Base-by-base conservation (phyloP, 37 sponge, comb jelly and placozoan species). In the Amphimedon queenslandica region DNA sequence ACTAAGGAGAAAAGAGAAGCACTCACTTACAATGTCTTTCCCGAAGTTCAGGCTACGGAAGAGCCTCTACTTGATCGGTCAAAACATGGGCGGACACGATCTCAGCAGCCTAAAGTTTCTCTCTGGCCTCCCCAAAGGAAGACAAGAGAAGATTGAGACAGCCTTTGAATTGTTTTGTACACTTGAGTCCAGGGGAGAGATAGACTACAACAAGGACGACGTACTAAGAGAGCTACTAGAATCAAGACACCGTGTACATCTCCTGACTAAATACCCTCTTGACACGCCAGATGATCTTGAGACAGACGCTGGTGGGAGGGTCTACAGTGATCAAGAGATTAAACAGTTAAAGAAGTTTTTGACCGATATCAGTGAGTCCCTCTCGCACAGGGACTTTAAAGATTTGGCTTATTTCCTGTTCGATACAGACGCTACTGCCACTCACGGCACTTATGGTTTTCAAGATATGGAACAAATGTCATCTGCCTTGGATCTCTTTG, bases 381-480 rank as follows among this genome's bases (percentile, higher is more conserved):
- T 60, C 24, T n/a, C 21, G 21, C 27, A 11, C 5, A 11, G 61
- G 8, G 61, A 60, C 28, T 11, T 60, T 25, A 13, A n/a, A 13
- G 21, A 11, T 13, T n/a, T 60, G 5, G 27, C 21, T 11, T 47
- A 13, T 13, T 47, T 47, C 51, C 27, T 60, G 27, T 25, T 60
- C 28, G 27, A 25, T 25, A 6, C 61, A 6, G 61, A 60, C 21
- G 23, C 5, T 13, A 11, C 28, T 60, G 5, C 5, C 8, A 11
- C 5, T 6, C 13, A 13, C 8, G 8, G 53, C 13, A 47, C 13
- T 47, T 47, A 47, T 47, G 13, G 51, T 13, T 47, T 38, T 8
- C 57, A 70, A 65, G 72, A 84, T 1, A 64, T 71, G 2, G 72
- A 80, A 39, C n/a, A 42, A 1, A n/a, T 80, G 21, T 18, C 28